phyloP scores from a whole-genome alignment of 2,113 vertebrate species.

The Labeo catla region DNA sequence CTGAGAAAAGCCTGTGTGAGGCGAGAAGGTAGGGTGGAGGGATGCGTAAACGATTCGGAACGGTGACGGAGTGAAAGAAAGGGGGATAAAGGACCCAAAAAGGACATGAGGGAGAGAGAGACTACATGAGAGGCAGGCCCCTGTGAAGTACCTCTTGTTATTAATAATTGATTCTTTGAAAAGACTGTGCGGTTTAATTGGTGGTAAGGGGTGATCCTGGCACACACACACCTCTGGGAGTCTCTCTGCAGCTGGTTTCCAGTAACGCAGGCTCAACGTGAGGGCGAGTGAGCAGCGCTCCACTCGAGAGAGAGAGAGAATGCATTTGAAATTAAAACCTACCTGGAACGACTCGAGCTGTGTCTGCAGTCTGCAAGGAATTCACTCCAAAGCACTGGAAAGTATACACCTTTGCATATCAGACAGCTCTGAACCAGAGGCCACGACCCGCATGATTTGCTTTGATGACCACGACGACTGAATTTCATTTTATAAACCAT shows the following conservation, averaged over 20 bases:
- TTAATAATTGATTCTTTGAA: constrained; percentile 79
- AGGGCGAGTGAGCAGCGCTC: constrained; percentile 56
- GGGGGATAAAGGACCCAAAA: neutral
- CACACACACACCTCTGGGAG: constrained; percentile 66
- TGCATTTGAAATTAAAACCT: constrained; percentile 53
- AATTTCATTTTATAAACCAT: neutral
- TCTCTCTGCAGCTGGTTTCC: constrained; percentile 73
- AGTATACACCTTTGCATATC: neutral
- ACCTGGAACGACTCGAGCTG: constrained; percentile 42
- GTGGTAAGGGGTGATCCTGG: constrained; percentile 71
- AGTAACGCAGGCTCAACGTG: constrained; percentile 70
- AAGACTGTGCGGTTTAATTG: constrained; percentile 74
- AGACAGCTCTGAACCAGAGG: constrained; percentile 13
- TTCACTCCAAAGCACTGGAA: constrained; percentile 13
- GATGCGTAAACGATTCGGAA: constrained; percentile 27
- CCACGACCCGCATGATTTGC: neutral
- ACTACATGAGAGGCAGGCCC: constrained; percentile 53
- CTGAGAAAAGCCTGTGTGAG: neutral
- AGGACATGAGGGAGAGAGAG: neutral
- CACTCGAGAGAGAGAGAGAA: constrained; percentile 53
- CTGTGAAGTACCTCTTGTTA: constrained; percentile 74
- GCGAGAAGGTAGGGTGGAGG: constrained; percentile 11
- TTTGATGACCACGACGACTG: neutral
- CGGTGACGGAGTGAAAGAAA: constrained; percentile 27
- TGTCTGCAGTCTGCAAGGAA: constrained; percentile 36